phyloP scores from a whole-genome alignment of 2,113 vertebrate species.

The Prionailurus bengalensis region DNA sequence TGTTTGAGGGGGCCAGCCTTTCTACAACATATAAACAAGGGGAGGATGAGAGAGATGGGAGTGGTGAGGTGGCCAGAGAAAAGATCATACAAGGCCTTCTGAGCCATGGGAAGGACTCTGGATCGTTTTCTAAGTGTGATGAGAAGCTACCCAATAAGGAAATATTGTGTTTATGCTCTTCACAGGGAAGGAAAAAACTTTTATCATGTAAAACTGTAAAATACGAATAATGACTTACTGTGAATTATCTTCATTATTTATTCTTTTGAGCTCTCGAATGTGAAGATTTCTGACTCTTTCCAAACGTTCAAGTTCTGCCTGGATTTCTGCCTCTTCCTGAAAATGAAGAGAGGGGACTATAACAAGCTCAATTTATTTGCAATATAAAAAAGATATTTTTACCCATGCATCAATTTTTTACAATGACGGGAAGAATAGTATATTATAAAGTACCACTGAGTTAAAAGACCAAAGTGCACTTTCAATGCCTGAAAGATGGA shows the following conservation, averaged over 20 bases:
- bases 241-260: slow-evolving; percentile 99
- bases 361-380: slow-evolving; percentile 87
- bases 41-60: background rate
- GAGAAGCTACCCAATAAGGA: background rate
- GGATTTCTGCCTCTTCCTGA: slow-evolving; percentile 99
- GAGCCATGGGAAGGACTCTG: background rate
- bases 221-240: slow-evolving; percentile 93
- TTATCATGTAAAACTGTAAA: slow-evolving; percentile 57
- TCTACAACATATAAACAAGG: background rate
- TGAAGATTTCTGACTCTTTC: slow-evolving; percentile 99
- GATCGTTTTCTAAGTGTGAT: background rate
- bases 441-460: slow-evolving; percentile 83
- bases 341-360: slow-evolving; percentile 88
- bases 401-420: slow-evolving; percentile 77
- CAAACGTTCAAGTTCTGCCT: slow-evolving; percentile 98
- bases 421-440: slow-evolving; percentile 77
- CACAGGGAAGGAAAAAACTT: background rate
- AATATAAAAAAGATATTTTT: slow-evolving; percentile 86
- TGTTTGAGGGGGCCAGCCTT: background rate
- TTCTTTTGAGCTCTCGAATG: slow-evolving; percentile 99
- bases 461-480: slow-evolving; percentile 79
- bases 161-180: background rate
- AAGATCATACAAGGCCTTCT: background rate
- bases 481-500: slow-evolving; percentile 80
- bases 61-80: background rate